Conservation (phyloP, 2,113 vertebrate species). For the Gymnogyps californianus region DNA sequence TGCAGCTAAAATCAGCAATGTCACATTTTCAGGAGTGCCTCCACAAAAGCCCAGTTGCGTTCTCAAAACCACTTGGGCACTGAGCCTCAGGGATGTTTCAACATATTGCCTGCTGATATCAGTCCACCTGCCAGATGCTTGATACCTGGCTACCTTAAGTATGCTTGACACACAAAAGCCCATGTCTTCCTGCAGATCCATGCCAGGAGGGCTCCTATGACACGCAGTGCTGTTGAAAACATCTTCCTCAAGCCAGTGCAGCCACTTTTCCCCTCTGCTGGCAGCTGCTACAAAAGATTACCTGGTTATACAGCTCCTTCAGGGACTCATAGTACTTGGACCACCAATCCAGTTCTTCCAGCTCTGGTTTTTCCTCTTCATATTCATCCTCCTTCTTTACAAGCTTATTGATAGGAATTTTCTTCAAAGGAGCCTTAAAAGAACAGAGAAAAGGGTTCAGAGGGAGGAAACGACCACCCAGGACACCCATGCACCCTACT, state of each 20-base stretch:
- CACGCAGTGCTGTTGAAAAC: not conserved
- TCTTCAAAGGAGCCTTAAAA: constrained; percentile 78
- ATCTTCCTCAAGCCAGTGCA: not conserved
- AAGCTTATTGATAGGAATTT: constrained; percentile 54
- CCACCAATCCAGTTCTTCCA: constrained; percentile 95
- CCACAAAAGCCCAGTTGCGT: not conserved
- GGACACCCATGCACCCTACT: not conserved
- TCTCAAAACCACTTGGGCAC: not conserved
- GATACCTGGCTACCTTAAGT: not conserved
- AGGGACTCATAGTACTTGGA: constrained; percentile 91
- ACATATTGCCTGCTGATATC: not conserved
- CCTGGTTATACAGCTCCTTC: constrained; percentile 83
- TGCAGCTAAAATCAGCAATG: not conserved
- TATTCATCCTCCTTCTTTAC: constrained; percentile 71
- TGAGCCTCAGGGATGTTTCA: not conserved
- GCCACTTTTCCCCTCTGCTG: not conserved
- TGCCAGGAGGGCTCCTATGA: not conserved
- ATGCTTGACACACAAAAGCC: not conserved
- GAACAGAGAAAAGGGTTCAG: not conserved
- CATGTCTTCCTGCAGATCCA: not conserved
- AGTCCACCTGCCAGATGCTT: not conserved
- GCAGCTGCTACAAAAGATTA: constrained; percentile 10
- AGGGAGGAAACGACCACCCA: not conserved
- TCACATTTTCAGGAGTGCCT: not conserved
- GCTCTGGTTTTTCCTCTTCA: constrained; percentile 85